A percentile compares a stretch with the other conserved stretches of the same genome.
Evolutionary conservation across 35 echinoderm and acorn worm species (phyloP).

Genomic region (Hemicentrotus pulcherrimus): DNA sequence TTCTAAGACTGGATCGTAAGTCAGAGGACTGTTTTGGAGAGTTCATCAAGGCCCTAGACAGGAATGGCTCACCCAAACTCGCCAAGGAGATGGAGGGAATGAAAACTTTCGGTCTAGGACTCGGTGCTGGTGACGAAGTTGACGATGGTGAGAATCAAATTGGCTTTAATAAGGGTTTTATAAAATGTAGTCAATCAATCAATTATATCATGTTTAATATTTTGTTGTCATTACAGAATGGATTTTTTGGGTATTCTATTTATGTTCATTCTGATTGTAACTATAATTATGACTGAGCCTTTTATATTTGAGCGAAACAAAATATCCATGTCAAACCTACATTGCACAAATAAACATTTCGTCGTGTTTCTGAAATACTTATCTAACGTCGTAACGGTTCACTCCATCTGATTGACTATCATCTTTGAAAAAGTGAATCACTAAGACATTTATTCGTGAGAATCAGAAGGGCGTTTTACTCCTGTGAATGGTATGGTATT

Average conservation of each 20-base stretch:
- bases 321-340: too few relatives aligned
- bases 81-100: constrained; percentile 10
- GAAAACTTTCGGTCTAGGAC: not conserved
- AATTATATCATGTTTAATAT: not conserved
- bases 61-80: not conserved
- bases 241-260: not conserved
- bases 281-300: not conserved
- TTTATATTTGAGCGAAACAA: not conserved
- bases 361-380: too few relatives aligned
- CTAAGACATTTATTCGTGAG: too few relatives aligned
- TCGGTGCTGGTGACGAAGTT: not conserved
- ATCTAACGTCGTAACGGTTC: too few relatives aligned
- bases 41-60: not conserved
- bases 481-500: too few relatives aligned
- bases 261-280: not conserved
- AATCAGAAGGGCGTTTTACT: too few relatives aligned
- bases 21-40: constrained; percentile 2
- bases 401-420: too few relatives aligned
- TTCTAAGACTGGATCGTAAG: not conserved
- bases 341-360: too few relatives aligned
- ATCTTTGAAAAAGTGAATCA: too few relatives aligned
- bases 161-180: not conserved
- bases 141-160: not conserved
- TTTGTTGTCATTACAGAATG: too few relatives aligned
- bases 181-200: too few relatives aligned